phyloP scores from a whole-genome alignment of 2,113 vertebrate species.

The Gasterosteus aculeatus region DNA sequence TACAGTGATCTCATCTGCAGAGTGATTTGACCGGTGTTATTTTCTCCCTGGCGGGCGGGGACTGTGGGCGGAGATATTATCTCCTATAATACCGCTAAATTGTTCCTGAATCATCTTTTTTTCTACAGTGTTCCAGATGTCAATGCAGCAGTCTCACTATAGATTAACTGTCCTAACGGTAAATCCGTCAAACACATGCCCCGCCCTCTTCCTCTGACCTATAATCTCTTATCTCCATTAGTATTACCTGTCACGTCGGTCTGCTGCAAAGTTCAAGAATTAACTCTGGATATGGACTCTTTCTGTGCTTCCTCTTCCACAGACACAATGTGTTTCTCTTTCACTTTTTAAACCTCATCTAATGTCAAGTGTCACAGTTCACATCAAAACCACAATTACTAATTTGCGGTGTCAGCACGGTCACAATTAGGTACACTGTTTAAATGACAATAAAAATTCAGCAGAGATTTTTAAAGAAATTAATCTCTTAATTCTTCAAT shows the following conservation, averaged over 20 bases:
- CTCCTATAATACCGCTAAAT: conserved; percentile 61
- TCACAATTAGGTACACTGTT: background rate
- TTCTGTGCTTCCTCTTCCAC: background rate
- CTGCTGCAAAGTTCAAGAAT: conserved; percentile 37
- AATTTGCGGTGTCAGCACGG: background rate
- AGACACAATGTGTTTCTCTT: conserved; percentile 10
- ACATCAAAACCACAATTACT: background rate
- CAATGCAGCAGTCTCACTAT: conserved; percentile 45
- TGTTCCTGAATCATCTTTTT: conserved; percentile 44
- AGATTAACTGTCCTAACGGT: conserved; percentile 40
- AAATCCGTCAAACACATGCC: conserved; percentile 54
- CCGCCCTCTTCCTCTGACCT: conserved; percentile 18
- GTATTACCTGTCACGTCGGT: conserved; percentile 17
- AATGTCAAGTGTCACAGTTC: background rate
- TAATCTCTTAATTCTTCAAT: background rate
- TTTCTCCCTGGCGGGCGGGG: conserved; percentile 41
- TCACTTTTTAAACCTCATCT: background rate
- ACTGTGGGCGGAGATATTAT: conserved; percentile 50
- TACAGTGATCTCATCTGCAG: conserved; percentile 43
- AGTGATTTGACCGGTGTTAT: conserved; percentile 35
- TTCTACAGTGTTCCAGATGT: conserved; percentile 57
- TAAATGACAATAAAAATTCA: background rate
- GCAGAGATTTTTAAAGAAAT: background rate
- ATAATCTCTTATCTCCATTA: conserved; percentile 61
- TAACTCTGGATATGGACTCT: conserved; percentile 16